Evolutionary conservation across 2,113 vertebrate species (phyloP), one percentile per base, ranked within the genome.

Genomic region (Eleginops maclovinus): DNA sequence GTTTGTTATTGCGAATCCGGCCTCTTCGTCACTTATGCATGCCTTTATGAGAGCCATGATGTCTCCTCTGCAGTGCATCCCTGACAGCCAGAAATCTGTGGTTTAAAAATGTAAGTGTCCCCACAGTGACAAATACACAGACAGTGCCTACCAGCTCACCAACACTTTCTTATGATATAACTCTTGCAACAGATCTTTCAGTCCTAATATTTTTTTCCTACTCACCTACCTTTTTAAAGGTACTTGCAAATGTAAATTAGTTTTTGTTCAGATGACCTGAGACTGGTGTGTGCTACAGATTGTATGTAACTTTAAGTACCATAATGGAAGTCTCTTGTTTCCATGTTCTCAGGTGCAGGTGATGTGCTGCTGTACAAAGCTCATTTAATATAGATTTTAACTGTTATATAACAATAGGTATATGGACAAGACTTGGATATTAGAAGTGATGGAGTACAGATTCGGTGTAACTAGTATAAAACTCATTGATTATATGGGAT

Each of bases 251-350:
- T 55, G 10, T 47, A 16, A 63, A 46, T 46, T 16, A 24, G n/a
- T 8, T 44, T 61, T 6, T 53, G 2, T 9, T 21, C 50, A 51
- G 11, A 21, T 21, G 19, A 11, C 17, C 47, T 8, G n/a, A 2
- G 22, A 22, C n/a, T n/a, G 31, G 36, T 36, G 2, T 6, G 14
- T 21, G 68, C 54, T 15, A 9, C 17, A 41, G 44, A 36, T 44
- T n/a, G 19, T 22, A n/a, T 24, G 16, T 16, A 43, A 4, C 31
- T 73, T 51, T 46, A 36, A 74, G 44, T n/a, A 28, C 36, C 22
- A 44, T 49, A 53, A 41, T 40, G 54, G 17, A 46, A 5, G 58
- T 50, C 15, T 61, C 9, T 21, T 74, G 40, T 64, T 74, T 63
- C 13, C 26, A 17, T 65, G 49, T 16, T 26, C 26, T 53, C 15